phyloP scores from a whole-genome alignment of 2,113 vertebrate genomes.

The Mastomys coucha region DNA sequence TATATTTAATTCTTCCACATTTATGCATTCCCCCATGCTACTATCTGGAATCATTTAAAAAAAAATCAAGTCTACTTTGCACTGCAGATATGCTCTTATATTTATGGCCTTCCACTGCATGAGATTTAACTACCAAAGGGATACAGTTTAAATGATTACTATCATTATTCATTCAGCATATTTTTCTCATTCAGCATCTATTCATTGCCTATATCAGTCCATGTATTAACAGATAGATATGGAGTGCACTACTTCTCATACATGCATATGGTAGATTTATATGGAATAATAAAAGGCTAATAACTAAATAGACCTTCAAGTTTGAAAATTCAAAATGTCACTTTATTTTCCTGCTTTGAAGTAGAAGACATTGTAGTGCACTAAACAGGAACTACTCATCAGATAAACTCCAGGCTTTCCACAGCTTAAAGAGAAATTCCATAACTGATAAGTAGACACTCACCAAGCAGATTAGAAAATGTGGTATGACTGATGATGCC shows the following conservation, averaged over 20 bases:
- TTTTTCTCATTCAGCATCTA: neutral
- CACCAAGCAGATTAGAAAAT: neutral
- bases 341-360: neutral
- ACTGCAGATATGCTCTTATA: neutral
- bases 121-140: neutral
- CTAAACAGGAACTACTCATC: neutral
- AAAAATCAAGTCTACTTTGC: neutral
- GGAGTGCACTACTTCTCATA: neutral
- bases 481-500: neutral
- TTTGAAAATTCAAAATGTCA: neutral
- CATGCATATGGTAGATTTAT: neutral
- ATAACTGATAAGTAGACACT: neutral
- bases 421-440: neutral
- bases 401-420: neutral
- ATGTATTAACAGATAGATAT: neutral
- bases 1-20: neutral
- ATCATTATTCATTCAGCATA: neutral
- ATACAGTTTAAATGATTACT: neutral
- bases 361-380: neutral
- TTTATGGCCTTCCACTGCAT: neutral
- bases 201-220: neutral
- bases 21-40: neutral
- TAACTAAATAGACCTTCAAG: neutral
- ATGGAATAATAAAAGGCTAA: neutral
- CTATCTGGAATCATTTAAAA: neutral